A percentile compares a stretch with the other conserved stretches of the same genome.
Conservation (phyloP, 2,797 vertebrate genomes). For the Alauda arvensis region DNA sequence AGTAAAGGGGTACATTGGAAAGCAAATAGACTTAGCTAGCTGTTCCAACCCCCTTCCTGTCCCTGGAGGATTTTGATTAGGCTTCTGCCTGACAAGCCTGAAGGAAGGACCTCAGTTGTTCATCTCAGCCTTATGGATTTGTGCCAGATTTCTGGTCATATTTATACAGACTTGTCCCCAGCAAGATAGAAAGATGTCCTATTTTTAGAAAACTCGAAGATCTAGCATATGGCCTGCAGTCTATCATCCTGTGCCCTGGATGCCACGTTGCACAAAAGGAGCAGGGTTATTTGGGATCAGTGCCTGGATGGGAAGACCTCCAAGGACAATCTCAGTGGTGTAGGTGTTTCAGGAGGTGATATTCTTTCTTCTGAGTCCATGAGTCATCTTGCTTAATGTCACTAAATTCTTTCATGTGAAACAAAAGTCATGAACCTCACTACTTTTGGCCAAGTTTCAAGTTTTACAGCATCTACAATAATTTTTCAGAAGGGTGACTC, state of each 20-base stretch:
- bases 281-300: slow-evolving; percentile 28
- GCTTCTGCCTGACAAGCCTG: slow-evolving; percentile 7
- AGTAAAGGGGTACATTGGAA: not conserved
- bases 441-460: not conserved
- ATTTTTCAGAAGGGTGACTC: not conserved
- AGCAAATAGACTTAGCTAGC: not conserved
- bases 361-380: not conserved
- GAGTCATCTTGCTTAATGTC: not conserved
- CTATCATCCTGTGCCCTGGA: slow-evolving; percentile 26
- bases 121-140: slow-evolving; percentile 24
- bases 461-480: not conserved
- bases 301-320: slow-evolving; percentile 21
- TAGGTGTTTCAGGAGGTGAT: not conserved
- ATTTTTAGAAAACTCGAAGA: slow-evolving; percentile 44
- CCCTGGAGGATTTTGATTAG: slow-evolving; percentile 8
- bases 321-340: slow-evolving; percentile 18
- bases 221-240: slow-evolving; percentile 34
- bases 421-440: not conserved
- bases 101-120: slow-evolving; percentile 27
- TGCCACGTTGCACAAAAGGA: not conserved
- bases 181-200: not conserved
- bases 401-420: not conserved
- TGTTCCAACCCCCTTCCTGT: not conserved
- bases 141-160: slow-evolving; percentile 40
- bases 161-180: slow-evolving; percentile 29